Evolutionary conservation across 2,888 invertebrate genomes (phyloP).

Genomic region (Lasioglossum oenotherae): DNA sequence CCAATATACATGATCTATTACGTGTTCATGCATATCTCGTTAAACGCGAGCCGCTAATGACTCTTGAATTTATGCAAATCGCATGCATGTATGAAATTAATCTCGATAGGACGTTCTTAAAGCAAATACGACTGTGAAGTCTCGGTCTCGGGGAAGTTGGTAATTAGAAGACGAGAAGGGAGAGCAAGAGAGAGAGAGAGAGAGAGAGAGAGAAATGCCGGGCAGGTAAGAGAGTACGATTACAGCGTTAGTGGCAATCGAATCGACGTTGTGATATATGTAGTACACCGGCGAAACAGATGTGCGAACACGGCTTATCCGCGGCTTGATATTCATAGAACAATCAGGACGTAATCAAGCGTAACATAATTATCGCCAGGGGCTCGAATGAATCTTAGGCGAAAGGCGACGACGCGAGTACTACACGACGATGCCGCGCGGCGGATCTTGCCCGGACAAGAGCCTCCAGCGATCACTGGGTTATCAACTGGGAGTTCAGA

Average conservation of each 20-base stretch:
- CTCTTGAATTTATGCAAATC: constrained; percentile 44
- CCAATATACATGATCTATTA: constrained; percentile 14
- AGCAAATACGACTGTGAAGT: constrained; percentile 40
- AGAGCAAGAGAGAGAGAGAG: not conserved
- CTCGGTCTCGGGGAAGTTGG: constrained; percentile 46
- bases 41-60: constrained; percentile 27
- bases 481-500: constrained; percentile 17
- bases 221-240: constrained; percentile 6
- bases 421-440: constrained; percentile 20
- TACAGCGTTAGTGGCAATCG: constrained; percentile 31
- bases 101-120: constrained; percentile 38
- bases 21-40: not conserved
- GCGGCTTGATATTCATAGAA: constrained; percentile 68
- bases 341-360: constrained; percentile 68
- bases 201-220: not conserved
- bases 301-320: constrained; percentile 51
- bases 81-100: constrained; percentile 48
- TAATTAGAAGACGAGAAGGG: constrained; percentile 43
- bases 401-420: constrained; percentile 40
- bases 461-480: not conserved
- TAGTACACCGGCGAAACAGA: constrained; percentile 43
- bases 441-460: constrained; percentile 12
- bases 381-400: constrained; percentile 52
- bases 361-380: constrained; percentile 63
- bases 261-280: constrained; percentile 46